Percentiles rank a stretch among this genome's conserved stretches.
Conservation (phyloP, 2,797 vertebrate species). For the Lithobates pipiens region DNA sequence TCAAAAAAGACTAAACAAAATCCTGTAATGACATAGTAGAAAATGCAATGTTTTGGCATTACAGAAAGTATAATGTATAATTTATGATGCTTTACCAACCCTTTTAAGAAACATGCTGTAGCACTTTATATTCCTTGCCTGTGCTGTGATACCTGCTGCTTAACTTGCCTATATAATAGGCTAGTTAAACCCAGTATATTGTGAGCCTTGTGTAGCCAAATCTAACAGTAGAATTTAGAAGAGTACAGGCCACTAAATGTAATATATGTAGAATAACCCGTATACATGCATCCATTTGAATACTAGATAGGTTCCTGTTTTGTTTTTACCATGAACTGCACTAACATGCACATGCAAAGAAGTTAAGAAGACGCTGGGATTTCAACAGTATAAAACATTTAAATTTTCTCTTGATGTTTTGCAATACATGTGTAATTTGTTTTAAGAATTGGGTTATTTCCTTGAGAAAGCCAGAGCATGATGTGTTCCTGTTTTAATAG, state of each 20-base stretch:
- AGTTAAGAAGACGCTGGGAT: background rate
- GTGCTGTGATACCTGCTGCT: conserved; percentile 74
- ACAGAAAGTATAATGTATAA: conserved; percentile 42
- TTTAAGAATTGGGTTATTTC: background rate
- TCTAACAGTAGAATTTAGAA: too few relatives aligned
- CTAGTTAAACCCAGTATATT: too few relatives aligned
- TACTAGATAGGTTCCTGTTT: background rate
- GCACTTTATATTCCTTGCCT: conserved; percentile 73
- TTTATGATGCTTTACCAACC: conserved; percentile 70
- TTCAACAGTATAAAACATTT: background rate
- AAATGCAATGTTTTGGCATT: background rate
- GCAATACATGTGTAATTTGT: too few relatives aligned
- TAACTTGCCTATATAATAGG: too few relatives aligned
- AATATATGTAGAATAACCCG: too few relatives aligned
- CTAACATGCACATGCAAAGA: background rate
- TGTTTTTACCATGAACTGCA: background rate
- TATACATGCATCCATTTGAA: too few relatives aligned
- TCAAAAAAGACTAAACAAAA: too few relatives aligned
- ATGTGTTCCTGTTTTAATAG: background rate
- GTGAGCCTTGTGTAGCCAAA: too few relatives aligned
- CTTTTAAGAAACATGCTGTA: conserved; percentile 63
- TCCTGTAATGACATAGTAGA: background rate
- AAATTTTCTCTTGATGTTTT: too few relatives aligned
- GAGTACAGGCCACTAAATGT: too few relatives aligned
- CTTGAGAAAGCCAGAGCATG: background rate